These are phyloP conservation scores for Selene dorsalis DNA, from an alignment of 2,797 vertebrate genomes.

Conservation along the genomic window DNA sequence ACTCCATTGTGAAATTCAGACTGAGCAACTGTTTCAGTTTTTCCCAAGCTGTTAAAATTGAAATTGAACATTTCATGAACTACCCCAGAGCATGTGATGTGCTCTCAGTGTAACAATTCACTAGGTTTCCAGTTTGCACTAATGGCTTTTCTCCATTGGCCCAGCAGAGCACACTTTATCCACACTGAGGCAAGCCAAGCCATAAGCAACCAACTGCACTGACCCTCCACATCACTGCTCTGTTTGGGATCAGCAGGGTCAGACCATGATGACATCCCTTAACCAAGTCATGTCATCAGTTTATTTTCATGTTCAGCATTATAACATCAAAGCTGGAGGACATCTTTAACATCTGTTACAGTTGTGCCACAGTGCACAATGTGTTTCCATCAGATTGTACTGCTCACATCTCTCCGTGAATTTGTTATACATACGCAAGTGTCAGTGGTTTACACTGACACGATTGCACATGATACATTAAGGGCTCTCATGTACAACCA, in stretches of 20 bases:
- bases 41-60: too few species aligned
- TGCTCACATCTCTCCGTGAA: neutral
- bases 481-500: neutral
- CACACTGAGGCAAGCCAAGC: neutral
- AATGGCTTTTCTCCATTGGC: neutral
- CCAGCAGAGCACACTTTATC: neutral
- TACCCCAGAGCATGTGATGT: neutral
- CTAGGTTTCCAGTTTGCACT: neutral
- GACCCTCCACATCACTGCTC: neutral
- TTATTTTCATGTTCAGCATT: neutral
- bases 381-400: neutral
- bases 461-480: neutral
- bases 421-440: neutral
- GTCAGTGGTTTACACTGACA: neutral
- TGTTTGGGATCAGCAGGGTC: neutral
- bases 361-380: neutral
- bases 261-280: neutral
- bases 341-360: neutral
- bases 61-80: neutral
- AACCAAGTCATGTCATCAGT: neutral
- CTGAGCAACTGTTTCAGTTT: too few species aligned
- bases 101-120: neutral
- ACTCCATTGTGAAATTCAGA: too few species aligned
- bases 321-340: neutral
- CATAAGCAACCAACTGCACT: neutral